Evolutionary conservation across 1,140 invertebrate species (phyloP).

Genomic region (Steinernema feltiae): DNA sequence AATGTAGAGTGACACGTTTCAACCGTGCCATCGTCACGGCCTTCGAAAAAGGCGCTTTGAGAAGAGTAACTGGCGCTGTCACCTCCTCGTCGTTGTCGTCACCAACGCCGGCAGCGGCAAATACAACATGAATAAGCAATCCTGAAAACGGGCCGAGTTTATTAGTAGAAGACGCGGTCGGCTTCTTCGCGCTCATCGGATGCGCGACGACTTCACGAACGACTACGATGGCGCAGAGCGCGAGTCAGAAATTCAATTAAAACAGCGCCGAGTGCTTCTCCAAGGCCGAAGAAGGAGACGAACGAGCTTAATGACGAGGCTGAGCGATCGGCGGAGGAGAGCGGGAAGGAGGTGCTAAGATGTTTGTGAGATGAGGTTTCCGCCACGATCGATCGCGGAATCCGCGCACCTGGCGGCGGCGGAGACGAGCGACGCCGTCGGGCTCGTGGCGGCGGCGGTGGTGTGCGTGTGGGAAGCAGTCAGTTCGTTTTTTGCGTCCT

Average conservation of each 20-base stretch:
- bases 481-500: not conserved
- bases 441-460: no score
- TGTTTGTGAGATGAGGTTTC: not conserved
- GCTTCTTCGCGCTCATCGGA: no score
- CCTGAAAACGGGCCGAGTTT: not conserved
- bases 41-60: not conserved
- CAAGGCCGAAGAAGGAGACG: no score
- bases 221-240: no score
- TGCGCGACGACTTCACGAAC: no score
- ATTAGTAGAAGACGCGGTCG: constrained; percentile 1
- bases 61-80: not conserved
- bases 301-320: no score
- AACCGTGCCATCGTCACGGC: not conserved
- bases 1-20: not conserved
- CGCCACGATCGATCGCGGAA: not conserved
- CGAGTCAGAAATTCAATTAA: constrained; percentile 11
- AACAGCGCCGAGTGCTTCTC: not conserved
- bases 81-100: not conserved
- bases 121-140: not conserved
- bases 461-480: not conserved
- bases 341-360: constrained; percentile 2
- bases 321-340: no score
- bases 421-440: no score
- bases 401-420: not conserved
- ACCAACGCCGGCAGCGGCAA: not conserved